Percentiles rank a stretch among this genome's conserved stretches.
Evolutionary conservation across 2,113 vertebrate genomes (phyloP).

Genomic region (Entelurus aequoreus): DNA sequence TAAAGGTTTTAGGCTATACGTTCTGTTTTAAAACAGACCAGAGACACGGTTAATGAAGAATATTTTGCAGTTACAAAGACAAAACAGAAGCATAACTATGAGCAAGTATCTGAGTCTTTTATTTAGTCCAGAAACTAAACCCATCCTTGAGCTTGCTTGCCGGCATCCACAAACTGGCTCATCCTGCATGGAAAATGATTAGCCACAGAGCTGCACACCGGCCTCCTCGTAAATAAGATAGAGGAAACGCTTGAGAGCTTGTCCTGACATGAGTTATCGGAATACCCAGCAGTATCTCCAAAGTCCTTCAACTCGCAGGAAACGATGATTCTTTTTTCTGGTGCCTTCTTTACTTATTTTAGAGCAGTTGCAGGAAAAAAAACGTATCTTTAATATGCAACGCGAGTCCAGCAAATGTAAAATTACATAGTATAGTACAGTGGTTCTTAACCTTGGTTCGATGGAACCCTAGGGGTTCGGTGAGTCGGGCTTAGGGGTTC

Average conservation of each 20-base stretch:
- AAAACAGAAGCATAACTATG: no score
- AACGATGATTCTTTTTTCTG: slow-evolving; percentile 11
- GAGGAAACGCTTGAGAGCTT: slow-evolving; percentile 62
- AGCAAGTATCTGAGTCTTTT: neutral
- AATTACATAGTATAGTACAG: no score
- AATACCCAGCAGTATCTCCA: slow-evolving; percentile 33
- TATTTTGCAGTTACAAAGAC: no score
- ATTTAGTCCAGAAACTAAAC: slow-evolving; percentile 4
- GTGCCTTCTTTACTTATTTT: slow-evolving; percentile 16
- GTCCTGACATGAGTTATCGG: slow-evolving; percentile 64
- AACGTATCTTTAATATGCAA: no score
- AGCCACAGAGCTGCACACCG: slow-evolving; percentile 56
- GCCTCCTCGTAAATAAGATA: slow-evolving; percentile 65
- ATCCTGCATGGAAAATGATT: slow-evolving; percentile 72
- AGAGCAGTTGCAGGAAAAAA: neutral
- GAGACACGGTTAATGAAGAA: no score
- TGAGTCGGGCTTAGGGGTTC: no score
- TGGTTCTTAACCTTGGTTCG: no score
- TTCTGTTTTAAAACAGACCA: no score
- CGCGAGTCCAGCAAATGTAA: no score
- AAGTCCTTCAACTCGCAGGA: slow-evolving; percentile 7
- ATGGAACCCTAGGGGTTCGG: no score
- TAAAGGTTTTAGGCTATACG: neutral
- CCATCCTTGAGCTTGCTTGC: neutral
- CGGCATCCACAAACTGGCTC: slow-evolving; percentile 34